Conservation (phyloP, 2,797 vertebrate species). For the Enoplosus armatus region DNA sequence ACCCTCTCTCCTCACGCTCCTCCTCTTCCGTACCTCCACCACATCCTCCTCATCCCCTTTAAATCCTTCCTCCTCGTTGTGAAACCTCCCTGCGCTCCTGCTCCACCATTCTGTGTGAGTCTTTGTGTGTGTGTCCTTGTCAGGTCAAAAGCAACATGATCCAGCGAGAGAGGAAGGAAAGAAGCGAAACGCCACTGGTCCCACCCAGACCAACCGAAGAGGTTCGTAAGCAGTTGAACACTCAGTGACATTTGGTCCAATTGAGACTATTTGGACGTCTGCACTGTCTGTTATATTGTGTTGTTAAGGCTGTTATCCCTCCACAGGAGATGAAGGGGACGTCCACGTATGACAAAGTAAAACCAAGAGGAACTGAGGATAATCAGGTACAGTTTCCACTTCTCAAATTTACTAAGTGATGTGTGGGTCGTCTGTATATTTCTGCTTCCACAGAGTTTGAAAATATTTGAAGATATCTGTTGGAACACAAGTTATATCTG, state of each 20-base stretch:
- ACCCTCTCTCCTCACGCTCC: background rate
- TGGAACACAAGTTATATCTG: background rate
- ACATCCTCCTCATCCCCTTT: constrained; percentile 25
- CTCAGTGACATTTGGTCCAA: background rate
- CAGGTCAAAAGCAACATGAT: constrained; percentile 71
- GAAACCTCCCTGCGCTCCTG: background rate
- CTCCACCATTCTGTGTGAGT: constrained; percentile 16
- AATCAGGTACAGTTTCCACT: constrained; percentile 51
- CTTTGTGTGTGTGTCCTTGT: constrained; percentile 49
- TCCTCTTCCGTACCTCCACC: constrained; percentile 28
- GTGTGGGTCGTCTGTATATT: background rate
- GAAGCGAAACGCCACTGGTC: constrained; percentile 55
- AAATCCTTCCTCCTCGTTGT: background rate
- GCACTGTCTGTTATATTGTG: background rate
- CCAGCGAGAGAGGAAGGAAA: constrained; percentile 59
- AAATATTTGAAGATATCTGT: background rate
- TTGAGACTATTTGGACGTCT: constrained; percentile 2
- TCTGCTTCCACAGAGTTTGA: background rate
- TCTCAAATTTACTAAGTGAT: background rate
- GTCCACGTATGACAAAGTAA: constrained; percentile 6
- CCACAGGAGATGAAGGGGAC: constrained; percentile 65
- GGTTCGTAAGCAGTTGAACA: constrained; percentile 32
- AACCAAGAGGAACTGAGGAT: constrained; percentile 43
- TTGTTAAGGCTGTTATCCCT: constrained; percentile 14
- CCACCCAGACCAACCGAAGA: constrained; percentile 59